These are phyloP conservation scores for Drosophila oshimai DNA, from an alignment of 1,140 invertebrate genomes.

Conservation along the genomic window DNA sequence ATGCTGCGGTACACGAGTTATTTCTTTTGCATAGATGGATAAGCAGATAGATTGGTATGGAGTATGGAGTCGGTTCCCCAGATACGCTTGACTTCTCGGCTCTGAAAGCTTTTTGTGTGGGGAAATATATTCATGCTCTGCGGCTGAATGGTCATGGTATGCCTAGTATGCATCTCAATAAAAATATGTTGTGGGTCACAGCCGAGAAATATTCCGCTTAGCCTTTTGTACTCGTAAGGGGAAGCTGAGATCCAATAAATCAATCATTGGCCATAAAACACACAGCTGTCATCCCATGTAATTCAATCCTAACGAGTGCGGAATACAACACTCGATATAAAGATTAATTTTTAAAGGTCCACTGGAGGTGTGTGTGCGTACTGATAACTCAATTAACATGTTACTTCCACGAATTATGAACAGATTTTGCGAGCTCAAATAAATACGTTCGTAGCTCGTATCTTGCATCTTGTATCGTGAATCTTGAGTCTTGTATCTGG, in stretches of 20 bases:
- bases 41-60: slow-evolving; percentile 44
- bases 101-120: slow-evolving; percentile 39
- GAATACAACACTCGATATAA: slow-evolving; percentile 58
- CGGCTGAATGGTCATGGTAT: slow-evolving; percentile 15
- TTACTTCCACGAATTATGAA: slow-evolving; percentile 73
- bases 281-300: slow-evolving; percentile 58
- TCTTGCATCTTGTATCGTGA: slow-evolving; percentile 44
- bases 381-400: slow-evolving; percentile 76
- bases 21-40: slow-evolving; percentile 73
- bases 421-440: slow-evolving; percentile 60
- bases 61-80: background rate
- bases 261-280: slow-evolving; percentile 32
- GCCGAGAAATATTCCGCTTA: slow-evolving; percentile 4
- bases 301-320: slow-evolving; percentile 47
- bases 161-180: slow-evolving; percentile 16
- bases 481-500: slow-evolving; percentile 44
- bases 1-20: slow-evolving; percentile 77
- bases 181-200: slow-evolving; percentile 36
- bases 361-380: slow-evolving; percentile 52
- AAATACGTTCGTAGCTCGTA: background rate
- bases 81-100: slow-evolving; percentile 62
- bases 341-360: slow-evolving; percentile 22
- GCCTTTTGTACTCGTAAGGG: slow-evolving; percentile 10
- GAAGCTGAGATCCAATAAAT: slow-evolving; percentile 45
- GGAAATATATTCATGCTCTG: slow-evolving; percentile 47